Evolutionary conservation across 1,140 invertebrate genomes (phyloP).

Genomic region (Neodiprion virginianus): DNA sequence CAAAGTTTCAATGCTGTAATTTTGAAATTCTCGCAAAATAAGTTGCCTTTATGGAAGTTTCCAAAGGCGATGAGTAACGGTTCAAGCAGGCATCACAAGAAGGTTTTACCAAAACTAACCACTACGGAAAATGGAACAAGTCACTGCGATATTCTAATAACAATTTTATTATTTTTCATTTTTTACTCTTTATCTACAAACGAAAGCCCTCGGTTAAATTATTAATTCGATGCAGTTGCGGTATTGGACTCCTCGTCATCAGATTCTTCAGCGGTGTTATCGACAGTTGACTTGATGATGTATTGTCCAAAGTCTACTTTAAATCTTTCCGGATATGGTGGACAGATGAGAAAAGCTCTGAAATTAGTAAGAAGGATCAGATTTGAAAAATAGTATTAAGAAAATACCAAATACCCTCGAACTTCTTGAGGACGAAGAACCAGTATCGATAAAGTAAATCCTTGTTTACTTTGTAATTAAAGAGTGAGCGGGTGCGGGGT

Average conservation of each 20-base stretch:
- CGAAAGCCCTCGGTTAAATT: not conserved
- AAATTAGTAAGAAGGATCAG: slow-evolving; percentile 44
- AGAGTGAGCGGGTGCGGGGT: slow-evolving; percentile 68
- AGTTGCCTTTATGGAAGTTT: no score
- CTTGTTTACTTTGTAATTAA: slow-evolving; percentile 71
- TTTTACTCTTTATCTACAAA: not conserved
- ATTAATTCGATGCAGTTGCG: slow-evolving; percentile 22
- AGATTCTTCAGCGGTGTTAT: slow-evolving; percentile 42
- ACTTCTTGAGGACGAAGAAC: not conserved
- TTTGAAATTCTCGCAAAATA: no score
- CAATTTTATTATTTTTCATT: not conserved
- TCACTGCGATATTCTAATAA: no score
- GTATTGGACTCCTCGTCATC: slow-evolving; percentile 16
- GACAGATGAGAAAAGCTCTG: slow-evolving; percentile 61
- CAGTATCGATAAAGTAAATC: not conserved
- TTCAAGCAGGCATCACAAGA: no score
- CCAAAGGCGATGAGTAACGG: no score
- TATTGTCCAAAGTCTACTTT: slow-evolving; percentile 71
- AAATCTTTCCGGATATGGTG: slow-evolving; percentile 69
- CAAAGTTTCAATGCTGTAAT: no score
- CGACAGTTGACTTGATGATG: slow-evolving; percentile 42
- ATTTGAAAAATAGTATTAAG: slow-evolving; percentile 33
- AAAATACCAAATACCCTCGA: slow-evolving; percentile 18
- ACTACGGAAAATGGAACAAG: no score
- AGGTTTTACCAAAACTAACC: no score